A percentile compares a stretch with the other conserved stretches of the same genome.
phyloP scores from a whole-genome alignment of 2,797 vertebrate species.

The Morus bassanus region DNA sequence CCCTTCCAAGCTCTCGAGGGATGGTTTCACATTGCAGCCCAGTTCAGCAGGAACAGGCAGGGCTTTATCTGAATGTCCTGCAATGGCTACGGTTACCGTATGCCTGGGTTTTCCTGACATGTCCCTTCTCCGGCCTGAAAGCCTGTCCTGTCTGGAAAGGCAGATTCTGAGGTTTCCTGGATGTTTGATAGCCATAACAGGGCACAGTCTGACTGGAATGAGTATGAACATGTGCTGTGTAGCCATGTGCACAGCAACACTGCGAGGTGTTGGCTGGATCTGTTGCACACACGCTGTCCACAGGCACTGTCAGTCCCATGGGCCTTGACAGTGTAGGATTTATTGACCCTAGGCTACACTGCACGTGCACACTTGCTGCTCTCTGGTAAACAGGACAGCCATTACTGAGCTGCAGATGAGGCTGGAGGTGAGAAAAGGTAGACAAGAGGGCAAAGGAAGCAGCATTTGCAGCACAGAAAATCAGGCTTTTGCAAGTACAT shows the following conservation, averaged over 20 bases:
- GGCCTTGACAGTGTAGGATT: neutral
- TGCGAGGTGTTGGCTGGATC: neutral
- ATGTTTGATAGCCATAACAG: neutral
- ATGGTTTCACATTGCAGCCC: constrained; percentile 21
- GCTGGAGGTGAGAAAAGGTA: neutral
- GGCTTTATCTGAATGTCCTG: constrained; percentile 32
- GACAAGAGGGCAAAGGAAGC: neutral
- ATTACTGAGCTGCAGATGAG: neutral
- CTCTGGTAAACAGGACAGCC: neutral
- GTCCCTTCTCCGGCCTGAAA: constrained; percentile 4
- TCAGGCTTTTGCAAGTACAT: neutral
- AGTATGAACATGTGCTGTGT: neutral
- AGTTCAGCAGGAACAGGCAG: constrained; percentile 10
- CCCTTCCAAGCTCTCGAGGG: constrained; percentile 31
- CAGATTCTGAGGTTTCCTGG: neutral
- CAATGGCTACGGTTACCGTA: neutral
- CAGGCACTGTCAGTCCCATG: neutral
- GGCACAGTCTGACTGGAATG: neutral
- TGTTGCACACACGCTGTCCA: neutral
- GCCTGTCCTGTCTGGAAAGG: neutral
- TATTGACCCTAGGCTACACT: neutral
- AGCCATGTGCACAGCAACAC: neutral
- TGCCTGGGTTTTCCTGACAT: constrained; percentile 13
- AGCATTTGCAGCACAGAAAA: neutral
- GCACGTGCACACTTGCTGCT: neutral